A percentile compares a stretch with the other conserved stretches of the same genome.
Evolutionary conservation across 1,140 invertebrate genomes (phyloP).

Genomic region (Papilio polytes): DNA sequence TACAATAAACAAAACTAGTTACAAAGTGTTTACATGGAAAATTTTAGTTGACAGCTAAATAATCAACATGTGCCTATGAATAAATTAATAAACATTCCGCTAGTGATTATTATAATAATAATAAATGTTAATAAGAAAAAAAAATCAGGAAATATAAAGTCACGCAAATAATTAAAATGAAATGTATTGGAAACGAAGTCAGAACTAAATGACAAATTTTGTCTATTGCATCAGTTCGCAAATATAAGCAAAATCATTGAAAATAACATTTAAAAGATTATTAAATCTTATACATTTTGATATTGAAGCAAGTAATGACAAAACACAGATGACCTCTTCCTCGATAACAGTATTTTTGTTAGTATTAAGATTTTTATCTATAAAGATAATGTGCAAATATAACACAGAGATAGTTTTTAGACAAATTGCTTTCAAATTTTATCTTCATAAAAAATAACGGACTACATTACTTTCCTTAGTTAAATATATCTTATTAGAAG

Average conservation of each 20-base stretch:
- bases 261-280: not conserved
- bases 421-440: not conserved
- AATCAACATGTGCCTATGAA: constrained; percentile 4
- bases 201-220: not conserved
- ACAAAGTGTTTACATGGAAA: constrained; percentile 3
- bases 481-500: too few species aligned
- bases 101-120: not conserved
- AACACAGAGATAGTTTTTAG: not conserved
- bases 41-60: not conserved
- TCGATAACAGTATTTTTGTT: not conserved
- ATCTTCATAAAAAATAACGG: not conserved
- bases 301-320: not conserved
- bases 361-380: constrained; percentile 18
- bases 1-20: not conserved
- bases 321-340: not conserved
- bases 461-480: too few species aligned
- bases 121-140: not conserved
- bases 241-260: not conserved
- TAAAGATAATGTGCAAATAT: not conserved
- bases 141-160: not conserved
- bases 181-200: not conserved
- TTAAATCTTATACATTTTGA: not conserved
- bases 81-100: not conserved
- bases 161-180: not conserved
- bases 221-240: not conserved